Evolutionary conservation across 2,888 invertebrate species (phyloP).

Genomic region (Plutella xylostella): DNA sequence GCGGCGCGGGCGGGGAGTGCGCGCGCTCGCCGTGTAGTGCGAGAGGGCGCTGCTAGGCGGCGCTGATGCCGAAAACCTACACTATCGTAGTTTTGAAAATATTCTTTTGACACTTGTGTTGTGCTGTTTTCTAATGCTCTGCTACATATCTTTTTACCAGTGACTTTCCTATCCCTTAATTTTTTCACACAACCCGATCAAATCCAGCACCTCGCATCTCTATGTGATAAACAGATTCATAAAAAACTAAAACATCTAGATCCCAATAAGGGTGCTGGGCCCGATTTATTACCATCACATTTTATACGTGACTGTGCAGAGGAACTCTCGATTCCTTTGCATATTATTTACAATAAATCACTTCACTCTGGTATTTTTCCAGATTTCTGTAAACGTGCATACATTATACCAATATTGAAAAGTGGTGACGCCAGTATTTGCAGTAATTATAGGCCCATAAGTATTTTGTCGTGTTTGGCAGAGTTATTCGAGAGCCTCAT

Average conservation of each 20-base stretch:
- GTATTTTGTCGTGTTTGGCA: slow-evolving; percentile 10
- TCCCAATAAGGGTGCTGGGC: background rate
- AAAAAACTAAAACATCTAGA: background rate
- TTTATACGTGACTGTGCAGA: background rate
- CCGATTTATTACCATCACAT: background rate
- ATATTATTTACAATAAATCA: slow-evolving; percentile 11
- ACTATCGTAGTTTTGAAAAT: too few species aligned
- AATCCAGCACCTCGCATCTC: too few species aligned
- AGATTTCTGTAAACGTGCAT: slow-evolving; percentile 10
- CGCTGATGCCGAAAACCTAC: too few species aligned
- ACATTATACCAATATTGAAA: slow-evolving; percentile 13
- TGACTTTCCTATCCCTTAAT: too few species aligned
- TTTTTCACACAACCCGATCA: too few species aligned
- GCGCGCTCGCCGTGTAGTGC: slow-evolving; percentile 13
- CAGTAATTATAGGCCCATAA: slow-evolving; percentile 14
- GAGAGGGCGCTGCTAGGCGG: background rate
- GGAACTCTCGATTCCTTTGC: slow-evolving; percentile 1
- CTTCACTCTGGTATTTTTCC: slow-evolving; percentile 11
- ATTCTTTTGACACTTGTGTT: too few species aligned
- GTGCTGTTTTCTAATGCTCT: too few species aligned
- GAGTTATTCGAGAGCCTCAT: slow-evolving; percentile 14
- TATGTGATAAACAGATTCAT: background rate
- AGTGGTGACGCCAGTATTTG: slow-evolving; percentile 7
- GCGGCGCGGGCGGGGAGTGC: slow-evolving; percentile 20
- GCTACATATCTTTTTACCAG: too few species aligned